Evolutionary conservation across 2,113 vertebrate species (phyloP), one percentile per base, ranked within the genome.

Genomic region (Elachura formosa): DNA sequence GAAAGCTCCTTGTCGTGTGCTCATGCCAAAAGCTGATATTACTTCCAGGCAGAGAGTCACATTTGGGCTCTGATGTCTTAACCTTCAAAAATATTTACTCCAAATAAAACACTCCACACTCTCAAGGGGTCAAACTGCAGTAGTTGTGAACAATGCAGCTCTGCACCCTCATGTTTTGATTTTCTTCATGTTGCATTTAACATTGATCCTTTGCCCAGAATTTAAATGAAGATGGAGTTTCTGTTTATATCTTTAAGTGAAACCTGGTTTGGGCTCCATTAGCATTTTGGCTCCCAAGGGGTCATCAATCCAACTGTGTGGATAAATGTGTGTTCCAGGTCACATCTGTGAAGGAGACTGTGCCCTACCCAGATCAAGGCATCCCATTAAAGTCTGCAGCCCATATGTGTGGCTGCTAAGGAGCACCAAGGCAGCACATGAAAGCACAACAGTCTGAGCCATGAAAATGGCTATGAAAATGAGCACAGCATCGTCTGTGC

Each of bases 351-450:
- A 95, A 91, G 91, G 87, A 89, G 89, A 92, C 78, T 1, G 54
- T 76, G 95, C 77, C 84, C 69, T 94, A 14, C 24, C 17, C 91
- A 89, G 93, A 96, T 95, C 94, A 94, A 95, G 94, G 94, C 91
- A 91, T 72, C 87, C 94, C 89, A 94, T 87, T 92, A 46, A 66
- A 87, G 95, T 72, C 95, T 97, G 94, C 87, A 92, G 80, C 77
- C 94, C 95, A 95, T 94, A 94, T 94, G 96, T 87, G 95, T 62
- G 91, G 72, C 94, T 94, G 93, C 84, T 92, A 54, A 96, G 55
- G 14, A 91, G 93, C 87, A 79, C 28, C 89, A 72, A 67, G 82
- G 76, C 94, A 84, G 92, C 86, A 84, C 73, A 94, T 52, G 93
- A 92, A 90, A 95, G 93, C 94, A 87, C 94, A 83, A 64, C 19